Evolutionary conservation across 2,888 invertebrate species (phyloP).

Genomic region (Ommatoiulus sabulosus): DNA sequence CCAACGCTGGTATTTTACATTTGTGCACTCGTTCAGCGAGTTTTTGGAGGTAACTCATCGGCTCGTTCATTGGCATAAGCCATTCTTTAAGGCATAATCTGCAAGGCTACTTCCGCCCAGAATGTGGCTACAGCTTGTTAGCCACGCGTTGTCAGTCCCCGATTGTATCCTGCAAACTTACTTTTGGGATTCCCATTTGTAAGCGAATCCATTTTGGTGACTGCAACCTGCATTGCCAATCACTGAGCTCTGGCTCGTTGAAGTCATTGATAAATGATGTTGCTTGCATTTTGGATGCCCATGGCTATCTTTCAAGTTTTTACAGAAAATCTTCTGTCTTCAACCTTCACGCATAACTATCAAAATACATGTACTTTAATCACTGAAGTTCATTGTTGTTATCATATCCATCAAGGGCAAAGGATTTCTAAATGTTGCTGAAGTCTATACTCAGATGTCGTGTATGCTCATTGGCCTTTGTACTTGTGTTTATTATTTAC

Average conservation of each 20-base stretch:
- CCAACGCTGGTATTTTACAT: too few species aligned
- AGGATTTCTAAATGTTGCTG: constrained; percentile 25
- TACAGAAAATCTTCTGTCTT: constrained; percentile 2
- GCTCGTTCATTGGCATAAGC: too few species aligned
- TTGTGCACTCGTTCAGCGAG: too few species aligned
- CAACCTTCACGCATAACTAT: background rate
- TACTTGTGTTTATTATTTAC: constrained; percentile 48
- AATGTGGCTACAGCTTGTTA: background rate
- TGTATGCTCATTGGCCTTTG: constrained; percentile 43
- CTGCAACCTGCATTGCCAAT: background rate
- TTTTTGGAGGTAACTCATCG: too few species aligned
- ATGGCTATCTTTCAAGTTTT: background rate
- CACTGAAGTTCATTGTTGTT: constrained; percentile 26
- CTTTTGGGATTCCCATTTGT: background rate
- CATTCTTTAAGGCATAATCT: too few species aligned
- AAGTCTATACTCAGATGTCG: constrained; percentile 42
- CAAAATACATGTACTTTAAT: background rate
- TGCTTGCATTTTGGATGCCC: background rate
- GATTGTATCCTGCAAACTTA: background rate
- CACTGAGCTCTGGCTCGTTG: background rate
- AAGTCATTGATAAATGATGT: background rate
- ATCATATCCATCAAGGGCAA: constrained; percentile 29
- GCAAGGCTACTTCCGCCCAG: too few species aligned
- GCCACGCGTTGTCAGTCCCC: background rate
- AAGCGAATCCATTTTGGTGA: background rate